These are phyloP conservation scores for Hipparchia sbordonii DNA, from an alignment of 2,888 invertebrate species.

Conservation along the genomic window DNA sequence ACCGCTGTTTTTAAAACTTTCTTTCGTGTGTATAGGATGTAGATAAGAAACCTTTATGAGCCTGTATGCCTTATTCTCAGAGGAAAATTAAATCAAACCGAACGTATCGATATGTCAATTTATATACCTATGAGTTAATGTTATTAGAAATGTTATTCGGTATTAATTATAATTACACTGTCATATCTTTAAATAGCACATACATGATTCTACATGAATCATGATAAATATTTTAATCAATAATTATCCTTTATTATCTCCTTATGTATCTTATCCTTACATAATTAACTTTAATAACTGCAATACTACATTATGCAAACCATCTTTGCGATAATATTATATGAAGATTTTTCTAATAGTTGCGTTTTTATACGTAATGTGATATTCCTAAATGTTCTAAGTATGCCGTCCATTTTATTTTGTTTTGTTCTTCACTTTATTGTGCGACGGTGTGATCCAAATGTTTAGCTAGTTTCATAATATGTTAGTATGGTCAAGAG, in stretches of 20 bases:
- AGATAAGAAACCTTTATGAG: no score
- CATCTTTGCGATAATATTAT: background rate
- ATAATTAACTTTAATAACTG: background rate
- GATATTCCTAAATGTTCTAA: slow-evolving; percentile 50
- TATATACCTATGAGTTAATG: background rate
- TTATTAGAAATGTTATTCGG: background rate
- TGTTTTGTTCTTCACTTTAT: slow-evolving; percentile 53
- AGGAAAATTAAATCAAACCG: no score
- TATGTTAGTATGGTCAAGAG: background rate
- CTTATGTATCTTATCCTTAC: background rate
- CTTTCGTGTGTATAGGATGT: no score
- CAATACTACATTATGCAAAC: background rate
- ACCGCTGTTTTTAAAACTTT: no score
- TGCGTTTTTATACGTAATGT: slow-evolving; percentile 21
- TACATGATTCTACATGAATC: background rate
- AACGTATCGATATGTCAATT: background rate
- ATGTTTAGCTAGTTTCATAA: slow-evolving; percentile 17
- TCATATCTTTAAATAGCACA: background rate
- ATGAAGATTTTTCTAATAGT: background rate
- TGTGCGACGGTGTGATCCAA: slow-evolving; percentile 29
- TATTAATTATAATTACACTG: background rate
- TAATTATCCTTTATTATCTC: background rate
- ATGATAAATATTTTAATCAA: slow-evolving; percentile 5
- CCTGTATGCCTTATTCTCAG: no score
- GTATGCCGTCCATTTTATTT: slow-evolving; percentile 75